Evolutionary conservation across 1,140 invertebrate species (phyloP).

Genomic region (Drosophila azteca): DNA sequence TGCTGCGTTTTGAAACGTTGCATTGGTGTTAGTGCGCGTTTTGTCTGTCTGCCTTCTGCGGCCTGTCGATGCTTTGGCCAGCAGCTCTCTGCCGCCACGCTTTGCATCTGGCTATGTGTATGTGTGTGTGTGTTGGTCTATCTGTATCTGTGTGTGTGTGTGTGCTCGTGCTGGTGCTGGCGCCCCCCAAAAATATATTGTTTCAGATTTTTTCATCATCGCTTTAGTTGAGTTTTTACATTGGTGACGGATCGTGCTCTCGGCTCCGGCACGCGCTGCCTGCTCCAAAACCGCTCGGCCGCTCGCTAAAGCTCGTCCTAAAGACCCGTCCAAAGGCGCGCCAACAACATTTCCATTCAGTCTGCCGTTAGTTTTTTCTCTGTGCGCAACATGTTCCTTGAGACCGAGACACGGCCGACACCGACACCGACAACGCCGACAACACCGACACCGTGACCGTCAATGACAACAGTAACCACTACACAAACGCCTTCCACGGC

Average conservation of each 20-base stretch:
- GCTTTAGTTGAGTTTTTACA: conserved; percentile 84
- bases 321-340: conserved; percentile 35
- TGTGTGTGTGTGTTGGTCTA: conserved; percentile 13
- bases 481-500: conserved; percentile 44
- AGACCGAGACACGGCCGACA: conserved; percentile 45
- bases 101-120: conserved; percentile 41
- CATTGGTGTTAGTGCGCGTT: conserved; percentile 73
- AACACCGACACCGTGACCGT: conserved; percentile 13
- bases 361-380: conserved; percentile 70
- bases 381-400: conserved; percentile 80
- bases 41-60: conserved; percentile 72
- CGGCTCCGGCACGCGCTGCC: conserved; percentile 58
- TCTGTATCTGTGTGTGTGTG: conserved; percentile 16
- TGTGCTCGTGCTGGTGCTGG: conserved; percentile 57
- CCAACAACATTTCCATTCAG: conserved; percentile 65
- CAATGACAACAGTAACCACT: conserved; percentile 43
- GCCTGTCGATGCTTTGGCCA: conserved; percentile 64
- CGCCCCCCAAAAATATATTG: conserved; percentile 84
- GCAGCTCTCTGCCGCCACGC: conserved; percentile 49
- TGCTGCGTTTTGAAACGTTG: conserved; percentile 76
- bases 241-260: conserved; percentile 84
- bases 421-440: conserved; percentile 29
- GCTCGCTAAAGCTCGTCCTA: conserved; percentile 47
- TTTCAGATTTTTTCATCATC: conserved; percentile 84
- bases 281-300: conserved; percentile 26